A percentile compares a stretch with the other conserved stretches of the same genome.
These are phyloP conservation scores for Philereme transversata DNA, from an alignment of 2,888 invertebrate species.

Conservation along the genomic window DNA sequence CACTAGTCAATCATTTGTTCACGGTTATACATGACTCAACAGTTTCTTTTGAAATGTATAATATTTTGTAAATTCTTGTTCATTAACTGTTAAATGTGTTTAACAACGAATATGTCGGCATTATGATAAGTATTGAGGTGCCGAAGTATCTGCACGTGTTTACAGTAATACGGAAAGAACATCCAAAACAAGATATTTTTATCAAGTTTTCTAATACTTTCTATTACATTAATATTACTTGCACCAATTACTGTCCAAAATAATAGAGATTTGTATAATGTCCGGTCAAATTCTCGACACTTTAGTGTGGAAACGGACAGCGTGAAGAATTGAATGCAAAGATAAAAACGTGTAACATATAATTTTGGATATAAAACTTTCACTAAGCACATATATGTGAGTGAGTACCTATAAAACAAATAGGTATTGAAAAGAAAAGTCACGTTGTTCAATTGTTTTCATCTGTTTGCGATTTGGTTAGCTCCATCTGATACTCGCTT, in stretches of 20 bases:
- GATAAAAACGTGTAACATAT: conserved; percentile 6
- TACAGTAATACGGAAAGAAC: background rate
- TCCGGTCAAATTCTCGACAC: conserved; percentile 2
- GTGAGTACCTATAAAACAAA: background rate
- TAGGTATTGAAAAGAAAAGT: conserved; percentile 4
- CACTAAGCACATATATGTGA: conserved; percentile 4
- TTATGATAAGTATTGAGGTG: too few species aligned
- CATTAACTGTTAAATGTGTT: too few species aligned
- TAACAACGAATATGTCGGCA: too few species aligned
- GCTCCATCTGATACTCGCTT: too few species aligned
- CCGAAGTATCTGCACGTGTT: too few species aligned
- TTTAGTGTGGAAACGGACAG: conserved; percentile 4
- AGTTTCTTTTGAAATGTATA: too few species aligned
- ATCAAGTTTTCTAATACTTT: conserved; percentile 18
- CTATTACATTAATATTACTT: conserved; percentile 8
- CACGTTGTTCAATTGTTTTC: background rate
- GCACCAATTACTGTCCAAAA: conserved; percentile 16
- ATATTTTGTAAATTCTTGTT: too few species aligned
- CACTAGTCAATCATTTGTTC: too few species aligned
- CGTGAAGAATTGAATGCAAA: conserved; percentile 5
- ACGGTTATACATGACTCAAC: too few species aligned
- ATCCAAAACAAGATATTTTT: conserved; percentile 3
- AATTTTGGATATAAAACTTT: conserved; percentile 13
- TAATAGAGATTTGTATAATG: conserved; percentile 13
- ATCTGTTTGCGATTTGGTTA: too few species aligned